Evolutionary conservation across 2,888 invertebrate genomes (phyloP).

Genomic region (Himalopsyche kuldschensis): DNA sequence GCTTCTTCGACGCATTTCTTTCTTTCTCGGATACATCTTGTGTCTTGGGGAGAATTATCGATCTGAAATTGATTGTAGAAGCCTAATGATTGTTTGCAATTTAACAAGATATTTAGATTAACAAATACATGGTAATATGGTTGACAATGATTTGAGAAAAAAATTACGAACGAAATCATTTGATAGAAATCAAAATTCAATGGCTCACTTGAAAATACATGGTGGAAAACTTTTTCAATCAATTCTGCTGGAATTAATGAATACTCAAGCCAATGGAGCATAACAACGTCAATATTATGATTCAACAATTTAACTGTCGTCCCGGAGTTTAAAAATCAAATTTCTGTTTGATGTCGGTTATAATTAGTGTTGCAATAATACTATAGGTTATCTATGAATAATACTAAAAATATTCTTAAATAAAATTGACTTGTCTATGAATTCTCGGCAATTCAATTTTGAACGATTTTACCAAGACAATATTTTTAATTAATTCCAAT

Average conservation of each 20-base stretch:
- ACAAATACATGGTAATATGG: too few species aligned
- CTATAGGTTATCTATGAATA: too few species aligned
- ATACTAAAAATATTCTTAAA: too few species aligned
- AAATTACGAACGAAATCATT: not conserved
- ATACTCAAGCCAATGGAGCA: not conserved
- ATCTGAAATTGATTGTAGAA: not conserved
- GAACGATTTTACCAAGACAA: too few species aligned
- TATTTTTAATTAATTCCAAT: too few species aligned
- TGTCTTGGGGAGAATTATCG: conserved; percentile 41
- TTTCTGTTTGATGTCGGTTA: not conserved
- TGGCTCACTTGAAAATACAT: not conserved
- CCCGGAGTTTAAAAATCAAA: not conserved
- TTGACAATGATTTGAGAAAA: too few species aligned
- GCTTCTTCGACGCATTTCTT: conserved; percentile 49
- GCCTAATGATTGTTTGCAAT: too few species aligned
- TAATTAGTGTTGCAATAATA: not conserved
- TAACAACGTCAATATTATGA: not conserved
- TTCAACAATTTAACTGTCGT: not conserved
- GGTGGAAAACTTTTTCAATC: not conserved
- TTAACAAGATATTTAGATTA: too few species aligned
- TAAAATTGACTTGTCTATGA: too few species aligned
- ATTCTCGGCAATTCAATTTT: too few species aligned
- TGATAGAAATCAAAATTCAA: not conserved
- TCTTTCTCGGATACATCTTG: conserved; percentile 47
- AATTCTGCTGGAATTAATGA: too few species aligned